Evolutionary conservation across 2,113 vertebrate species (phyloP).

Genomic region (Poicephalus meyeri): DNA sequence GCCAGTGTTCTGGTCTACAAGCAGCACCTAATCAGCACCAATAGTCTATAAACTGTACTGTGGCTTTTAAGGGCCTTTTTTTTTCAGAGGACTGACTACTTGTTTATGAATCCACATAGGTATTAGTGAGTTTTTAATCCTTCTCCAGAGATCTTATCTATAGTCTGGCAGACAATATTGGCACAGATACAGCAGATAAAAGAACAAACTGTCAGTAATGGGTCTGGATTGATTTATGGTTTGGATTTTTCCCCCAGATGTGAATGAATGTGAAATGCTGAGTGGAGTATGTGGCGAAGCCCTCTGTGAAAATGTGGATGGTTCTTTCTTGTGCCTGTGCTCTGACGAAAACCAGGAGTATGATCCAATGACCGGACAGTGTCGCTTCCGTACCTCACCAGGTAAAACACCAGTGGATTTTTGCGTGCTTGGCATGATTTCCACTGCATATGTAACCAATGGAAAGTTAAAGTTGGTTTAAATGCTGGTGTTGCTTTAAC

Average conservation of each 20-base stretch:
- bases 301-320: conserved; percentile 90
- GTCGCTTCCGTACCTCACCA: conserved; percentile 77
- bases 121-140: neutral
- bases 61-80: neutral
- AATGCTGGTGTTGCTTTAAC: neutral
- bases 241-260: conserved; percentile 78
- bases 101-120: neutral
- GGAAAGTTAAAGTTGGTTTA: neutral
- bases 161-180: neutral
- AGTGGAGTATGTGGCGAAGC: conserved; percentile 92
- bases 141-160: neutral
- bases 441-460: neutral
- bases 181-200: conserved; percentile 17
- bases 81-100: neutral
- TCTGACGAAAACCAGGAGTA: conserved; percentile 87
- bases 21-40: neutral
- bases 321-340: conserved; percentile 90
- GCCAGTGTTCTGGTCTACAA: neutral
- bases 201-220: neutral
- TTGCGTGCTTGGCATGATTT: neutral
- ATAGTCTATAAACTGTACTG: neutral
- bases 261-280: conserved; percentile 94
- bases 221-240: conserved; percentile 20
- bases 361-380: conserved; percentile 88
- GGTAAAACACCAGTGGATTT: conserved; percentile 67